phyloP scores from a whole-genome alignment of 2,888 invertebrate genomes.

The Eupelmus urozonus region DNA sequence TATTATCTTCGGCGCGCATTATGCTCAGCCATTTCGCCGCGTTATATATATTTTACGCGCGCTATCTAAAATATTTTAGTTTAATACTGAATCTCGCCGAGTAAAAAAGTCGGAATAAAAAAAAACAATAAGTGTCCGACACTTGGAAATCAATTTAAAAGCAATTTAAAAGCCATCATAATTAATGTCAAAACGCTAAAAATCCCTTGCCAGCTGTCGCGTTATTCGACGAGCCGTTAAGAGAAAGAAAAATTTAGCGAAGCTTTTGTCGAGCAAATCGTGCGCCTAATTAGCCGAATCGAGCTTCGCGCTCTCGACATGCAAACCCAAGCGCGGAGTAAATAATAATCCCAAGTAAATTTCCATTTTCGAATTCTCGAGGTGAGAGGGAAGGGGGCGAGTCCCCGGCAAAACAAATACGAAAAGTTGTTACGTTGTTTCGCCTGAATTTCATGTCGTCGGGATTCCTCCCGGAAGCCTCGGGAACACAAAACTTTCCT shows the following conservation, averaged over 20 bases:
- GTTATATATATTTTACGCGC: neutral
- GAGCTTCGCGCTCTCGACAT: neutral
- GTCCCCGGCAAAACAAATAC: slow-evolving; percentile 22
- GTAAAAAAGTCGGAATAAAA: neutral
- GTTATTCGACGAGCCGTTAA: neutral
- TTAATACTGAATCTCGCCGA: neutral
- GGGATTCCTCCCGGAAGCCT: neutral
- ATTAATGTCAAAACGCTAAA: neutral
- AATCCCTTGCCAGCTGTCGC: neutral
- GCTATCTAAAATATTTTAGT: neutral
- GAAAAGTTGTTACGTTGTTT: slow-evolving; percentile 29
- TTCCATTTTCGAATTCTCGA: slow-evolving; percentile 34
- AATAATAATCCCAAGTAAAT: slow-evolving; percentile 39
- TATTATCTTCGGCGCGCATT: slow-evolving; percentile 18
- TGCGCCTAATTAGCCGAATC: slow-evolving; percentile 26
- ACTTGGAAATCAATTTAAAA: neutral
- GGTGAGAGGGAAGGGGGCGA: no score
- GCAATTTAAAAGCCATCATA: neutral
- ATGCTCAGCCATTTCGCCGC: neutral
- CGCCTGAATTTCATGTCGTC: slow-evolving; percentile 22
- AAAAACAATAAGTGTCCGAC: neutral
- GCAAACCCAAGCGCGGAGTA: slow-evolving; percentile 10
- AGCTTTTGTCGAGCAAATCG: slow-evolving; percentile 1
- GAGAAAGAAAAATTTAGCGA: neutral
- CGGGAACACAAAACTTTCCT: slow-evolving; percentile 24